Conservation (phyloP, 2,888 invertebrate species). For the Phalera bucephala region DNA sequence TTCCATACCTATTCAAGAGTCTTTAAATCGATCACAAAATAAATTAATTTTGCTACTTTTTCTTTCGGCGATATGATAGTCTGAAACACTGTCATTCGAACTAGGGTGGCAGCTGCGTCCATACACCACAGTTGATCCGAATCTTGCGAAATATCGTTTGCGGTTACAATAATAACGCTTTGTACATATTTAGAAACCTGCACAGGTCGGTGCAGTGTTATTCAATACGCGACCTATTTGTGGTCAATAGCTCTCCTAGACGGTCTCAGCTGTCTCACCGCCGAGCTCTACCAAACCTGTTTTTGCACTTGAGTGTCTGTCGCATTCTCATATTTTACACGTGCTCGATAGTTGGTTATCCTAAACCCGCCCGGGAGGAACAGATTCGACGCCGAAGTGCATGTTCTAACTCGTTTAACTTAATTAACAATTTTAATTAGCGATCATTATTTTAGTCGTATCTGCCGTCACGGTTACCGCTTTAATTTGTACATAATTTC, state of each 20-base stretch:
- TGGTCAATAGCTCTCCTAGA: conserved; percentile 60
- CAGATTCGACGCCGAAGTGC: conserved; percentile 16
- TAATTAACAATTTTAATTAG: conserved; percentile 64
- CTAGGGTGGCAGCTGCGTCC: conserved; percentile 26
- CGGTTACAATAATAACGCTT: conserved; percentile 68
- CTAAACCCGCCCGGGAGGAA: conserved; percentile 20
- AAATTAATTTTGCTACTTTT: too few species aligned
- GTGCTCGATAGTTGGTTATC: conserved; percentile 18
- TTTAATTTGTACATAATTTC: conserved; percentile 50
- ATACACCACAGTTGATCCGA: conserved; percentile 29
- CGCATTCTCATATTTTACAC: conserved; percentile 7
- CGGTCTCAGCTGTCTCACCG: conserved; percentile 40
- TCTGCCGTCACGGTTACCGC: conserved; percentile 57
- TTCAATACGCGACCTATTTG: conserved; percentile 80
- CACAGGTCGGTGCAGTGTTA: conserved; percentile 64
- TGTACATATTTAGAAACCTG: conserved; percentile 79
- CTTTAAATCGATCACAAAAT: too few species aligned
- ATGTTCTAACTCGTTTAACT: conserved; percentile 42
- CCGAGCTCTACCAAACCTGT: conserved; percentile 36
- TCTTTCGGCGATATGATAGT: too few species aligned
- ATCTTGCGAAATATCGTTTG: conserved; percentile 65
- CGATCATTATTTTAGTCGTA: conserved; percentile 57
- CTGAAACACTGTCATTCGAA: conserved; percentile 21
- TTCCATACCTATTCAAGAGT: too few species aligned
- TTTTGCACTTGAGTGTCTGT: conserved; percentile 19